Percentiles rank a stretch among this genome's conserved stretches.
Evolutionary conservation across 1,140 invertebrate genomes (phyloP).

Genomic region (Heliconius nattereri): DNA sequence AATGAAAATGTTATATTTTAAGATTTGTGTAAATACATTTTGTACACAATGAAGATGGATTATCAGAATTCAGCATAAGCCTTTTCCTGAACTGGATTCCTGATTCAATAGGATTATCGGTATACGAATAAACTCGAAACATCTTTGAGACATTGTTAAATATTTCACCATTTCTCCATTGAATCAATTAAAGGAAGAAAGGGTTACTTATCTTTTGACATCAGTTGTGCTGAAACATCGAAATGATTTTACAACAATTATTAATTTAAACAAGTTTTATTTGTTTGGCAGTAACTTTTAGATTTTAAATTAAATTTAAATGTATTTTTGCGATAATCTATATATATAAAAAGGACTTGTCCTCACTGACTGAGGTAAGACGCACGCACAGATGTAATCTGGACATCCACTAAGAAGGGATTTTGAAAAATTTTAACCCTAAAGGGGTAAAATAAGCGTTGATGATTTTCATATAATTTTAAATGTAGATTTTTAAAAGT

Average conservation of each 20-base stretch:
- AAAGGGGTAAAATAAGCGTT: too few species aligned
- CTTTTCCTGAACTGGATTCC: slow-evolving; percentile 26
- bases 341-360: too few species aligned
- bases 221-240: slow-evolving; percentile 60
- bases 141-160: slow-evolving; percentile 54
- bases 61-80: slow-evolving; percentile 22
- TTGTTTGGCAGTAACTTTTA: neutral
- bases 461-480: too few species aligned
- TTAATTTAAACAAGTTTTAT: slow-evolving; percentile 16
- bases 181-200: slow-evolving; percentile 68
- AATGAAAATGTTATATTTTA: too few species aligned
- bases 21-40: too few species aligned
- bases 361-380: too few species aligned
- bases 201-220: slow-evolving; percentile 62
- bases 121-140: slow-evolving; percentile 50
- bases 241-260: slow-evolving; percentile 48
- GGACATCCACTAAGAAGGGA: too few species aligned
- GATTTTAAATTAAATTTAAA: too few species aligned
- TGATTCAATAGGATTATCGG: slow-evolving; percentile 43
- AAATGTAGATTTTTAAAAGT: too few species aligned
- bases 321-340: too few species aligned
- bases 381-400: too few species aligned
- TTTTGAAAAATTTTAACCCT: too few species aligned
- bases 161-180: slow-evolving; percentile 58
- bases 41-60: neutral